These are phyloP conservation scores for Paramormyrops hopkinsi DNA, from an alignment of 2,797 vertebrate genomes.

Conservation along the genomic window DNA sequence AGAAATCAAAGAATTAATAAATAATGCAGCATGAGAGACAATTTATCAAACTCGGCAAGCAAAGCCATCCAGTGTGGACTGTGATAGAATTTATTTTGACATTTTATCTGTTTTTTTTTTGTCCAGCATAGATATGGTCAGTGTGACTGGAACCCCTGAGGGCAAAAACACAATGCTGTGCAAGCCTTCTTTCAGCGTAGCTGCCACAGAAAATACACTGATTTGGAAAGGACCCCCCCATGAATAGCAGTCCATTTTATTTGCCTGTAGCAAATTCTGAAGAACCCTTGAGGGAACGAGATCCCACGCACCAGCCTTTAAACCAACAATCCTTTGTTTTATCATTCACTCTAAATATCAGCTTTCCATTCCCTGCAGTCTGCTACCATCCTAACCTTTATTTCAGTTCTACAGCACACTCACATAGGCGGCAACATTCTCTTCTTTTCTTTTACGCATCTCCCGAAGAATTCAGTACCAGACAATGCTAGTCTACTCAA, in stretches of 20 bases:
- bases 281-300: background rate
- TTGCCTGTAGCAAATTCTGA: background rate
- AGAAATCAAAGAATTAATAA: constrained; percentile 21
- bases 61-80: background rate
- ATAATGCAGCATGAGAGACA: constrained; percentile 11
- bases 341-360: background rate
- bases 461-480: background rate
- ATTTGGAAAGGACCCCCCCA: background rate
- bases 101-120: constrained; percentile 12
- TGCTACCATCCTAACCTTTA: background rate
- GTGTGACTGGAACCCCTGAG: background rate
- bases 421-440: background rate
- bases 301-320: background rate
- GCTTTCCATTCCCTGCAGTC: background rate
- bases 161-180: background rate
- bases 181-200: background rate
- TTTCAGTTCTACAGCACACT: background rate
- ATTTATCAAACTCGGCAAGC: constrained; percentile 7
- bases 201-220: background rate
- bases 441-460: background rate
- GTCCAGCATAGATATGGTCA: background rate
- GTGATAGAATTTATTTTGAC: background rate
- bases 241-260: background rate
- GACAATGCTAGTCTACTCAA: background rate
- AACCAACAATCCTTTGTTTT: background rate